phyloP scores from a whole-genome alignment of 2,797 vertebrate species.

The Glossophaga mutica region DNA sequence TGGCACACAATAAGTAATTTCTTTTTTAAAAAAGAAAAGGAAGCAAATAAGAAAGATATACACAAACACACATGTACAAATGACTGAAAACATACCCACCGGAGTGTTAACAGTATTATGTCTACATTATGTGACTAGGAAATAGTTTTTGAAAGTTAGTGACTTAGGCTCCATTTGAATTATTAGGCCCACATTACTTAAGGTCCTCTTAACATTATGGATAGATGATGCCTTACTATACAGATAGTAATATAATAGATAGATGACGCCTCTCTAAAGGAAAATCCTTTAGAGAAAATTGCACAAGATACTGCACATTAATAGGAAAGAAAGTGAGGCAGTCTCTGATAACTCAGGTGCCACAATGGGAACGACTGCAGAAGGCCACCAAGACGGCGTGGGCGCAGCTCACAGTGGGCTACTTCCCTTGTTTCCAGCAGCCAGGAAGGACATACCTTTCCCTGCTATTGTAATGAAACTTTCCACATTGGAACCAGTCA shows the following conservation, averaged over 20 bases:
- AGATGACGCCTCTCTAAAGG: neutral
- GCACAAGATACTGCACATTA: neutral
- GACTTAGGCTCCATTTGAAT: neutral
- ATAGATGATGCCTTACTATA: neutral
- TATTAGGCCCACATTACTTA: neutral
- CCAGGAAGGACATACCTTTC: neutral
- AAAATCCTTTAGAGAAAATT: neutral
- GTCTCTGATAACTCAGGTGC: neutral
- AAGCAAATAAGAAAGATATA: neutral
- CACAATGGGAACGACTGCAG: neutral
- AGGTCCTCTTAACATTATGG: neutral
- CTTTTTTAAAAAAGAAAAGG: neutral
- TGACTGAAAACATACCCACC: neutral
- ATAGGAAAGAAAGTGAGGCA: neutral
- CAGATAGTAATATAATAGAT: neutral
- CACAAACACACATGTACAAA: neutral
- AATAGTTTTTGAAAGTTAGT: conserved; percentile 20
- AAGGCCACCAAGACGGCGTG: neutral
- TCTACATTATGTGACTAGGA: neutral
- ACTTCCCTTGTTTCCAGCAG: neutral
- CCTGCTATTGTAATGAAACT: neutral
- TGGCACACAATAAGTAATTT: neutral
- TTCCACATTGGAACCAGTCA: neutral
- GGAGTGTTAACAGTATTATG: neutral
- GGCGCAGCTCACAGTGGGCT: neutral